phyloP scores from a whole-genome alignment of 2,797 vertebrate species.

The Sphaeramia orbicularis region DNA sequence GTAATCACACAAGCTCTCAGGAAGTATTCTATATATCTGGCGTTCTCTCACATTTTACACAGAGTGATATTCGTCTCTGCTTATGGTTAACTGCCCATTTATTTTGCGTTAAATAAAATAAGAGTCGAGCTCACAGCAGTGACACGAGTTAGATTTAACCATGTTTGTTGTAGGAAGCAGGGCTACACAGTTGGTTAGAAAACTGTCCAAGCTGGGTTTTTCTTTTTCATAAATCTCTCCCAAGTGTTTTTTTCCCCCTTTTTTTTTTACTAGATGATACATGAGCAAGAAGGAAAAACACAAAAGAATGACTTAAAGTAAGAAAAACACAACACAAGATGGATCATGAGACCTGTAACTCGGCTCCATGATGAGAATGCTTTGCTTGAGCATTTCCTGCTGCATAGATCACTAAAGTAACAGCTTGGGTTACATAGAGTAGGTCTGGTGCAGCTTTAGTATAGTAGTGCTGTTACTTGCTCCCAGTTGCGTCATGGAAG shows the following conservation, averaged over 20 bases:
- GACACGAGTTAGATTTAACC: background rate
- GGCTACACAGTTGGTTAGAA: conserved; percentile 2
- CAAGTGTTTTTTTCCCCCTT: background rate
- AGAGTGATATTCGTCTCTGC: background rate
- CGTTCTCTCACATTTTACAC: background rate
- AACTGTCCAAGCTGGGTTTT: conserved; percentile 12
- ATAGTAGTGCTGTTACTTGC: background rate
- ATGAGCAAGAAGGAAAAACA: conserved; percentile 34
- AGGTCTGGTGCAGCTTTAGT: background rate
- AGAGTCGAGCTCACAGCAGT: background rate
- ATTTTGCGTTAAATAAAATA: conserved; percentile 8
- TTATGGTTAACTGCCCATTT: background rate
- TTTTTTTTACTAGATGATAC: conserved; percentile 18
- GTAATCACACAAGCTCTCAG: conserved; percentile 4
- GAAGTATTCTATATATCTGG: conserved; percentile 11
- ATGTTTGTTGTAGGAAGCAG: conserved; percentile 1
- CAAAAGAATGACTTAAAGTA: conserved; percentile 25
- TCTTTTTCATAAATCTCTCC: conserved; percentile 24
- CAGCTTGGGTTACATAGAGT: background rate
- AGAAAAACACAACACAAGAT: conserved; percentile 24
- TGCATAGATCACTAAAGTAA: conserved; percentile 11
- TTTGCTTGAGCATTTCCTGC: conserved; percentile 41
- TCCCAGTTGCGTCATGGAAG: background rate
- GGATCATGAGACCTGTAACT: conserved; percentile 2
- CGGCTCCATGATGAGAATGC: conserved; percentile 8